Percentiles rank a stretch among this genome's conserved stretches.
These are phyloP conservation scores for Lobophora halterata DNA, from an alignment of 2,888 invertebrate genomes.

Conservation along the genomic window DNA sequence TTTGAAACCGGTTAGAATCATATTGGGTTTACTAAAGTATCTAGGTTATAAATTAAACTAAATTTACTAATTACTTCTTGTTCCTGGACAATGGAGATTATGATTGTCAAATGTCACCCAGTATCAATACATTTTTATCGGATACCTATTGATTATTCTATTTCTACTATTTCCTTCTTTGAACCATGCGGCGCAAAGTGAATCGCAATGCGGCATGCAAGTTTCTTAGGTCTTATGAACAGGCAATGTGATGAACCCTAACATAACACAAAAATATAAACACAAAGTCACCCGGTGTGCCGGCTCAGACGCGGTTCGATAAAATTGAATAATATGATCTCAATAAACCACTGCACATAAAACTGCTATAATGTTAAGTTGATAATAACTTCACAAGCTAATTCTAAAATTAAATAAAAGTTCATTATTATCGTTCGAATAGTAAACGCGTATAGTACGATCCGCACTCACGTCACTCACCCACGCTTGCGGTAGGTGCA, in stretches of 20 bases:
- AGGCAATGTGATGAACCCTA: slow-evolving; percentile 44
- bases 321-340: slow-evolving; percentile 24
- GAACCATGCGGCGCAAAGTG: slow-evolving; percentile 47
- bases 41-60: not conserved
- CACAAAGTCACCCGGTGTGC: slow-evolving; percentile 47
- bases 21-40: too few relatives aligned
- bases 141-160: not conserved
- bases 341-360: slow-evolving; percentile 36
- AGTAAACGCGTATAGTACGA: too few relatives aligned
- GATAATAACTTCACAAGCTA: too few relatives aligned
- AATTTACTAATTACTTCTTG: not conserved
- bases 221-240: slow-evolving; percentile 36
- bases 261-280: slow-evolving; percentile 37
- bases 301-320: slow-evolving; percentile 42
- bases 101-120: too few relatives aligned
- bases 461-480: slow-evolving; percentile 55
- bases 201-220: slow-evolving; percentile 57
- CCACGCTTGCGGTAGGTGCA: slow-evolving; percentile 56
- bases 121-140: too few relatives aligned
- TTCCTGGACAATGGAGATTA: not conserved
- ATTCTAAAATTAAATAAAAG: too few relatives aligned
- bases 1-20: slow-evolving; percentile 12
- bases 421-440: slow-evolving; percentile 43
- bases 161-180: not conserved
- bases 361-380: too few relatives aligned